Evolutionary conservation across 2,797 vertebrate genomes (phyloP).

Genomic region (Remorina albescens): DNA sequence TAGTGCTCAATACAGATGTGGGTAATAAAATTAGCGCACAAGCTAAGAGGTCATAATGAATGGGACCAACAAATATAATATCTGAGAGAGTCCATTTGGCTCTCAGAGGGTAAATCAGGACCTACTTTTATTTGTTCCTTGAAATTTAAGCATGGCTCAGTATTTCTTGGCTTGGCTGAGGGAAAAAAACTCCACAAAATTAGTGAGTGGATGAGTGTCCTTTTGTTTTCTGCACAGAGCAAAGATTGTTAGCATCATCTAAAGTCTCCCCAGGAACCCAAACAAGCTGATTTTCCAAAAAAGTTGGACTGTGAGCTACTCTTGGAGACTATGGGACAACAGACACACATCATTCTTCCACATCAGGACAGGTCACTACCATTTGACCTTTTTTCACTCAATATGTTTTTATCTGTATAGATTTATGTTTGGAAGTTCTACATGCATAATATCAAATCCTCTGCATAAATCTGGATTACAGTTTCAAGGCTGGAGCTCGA

Average conservation of each 20-base stretch:
- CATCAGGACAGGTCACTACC: background rate
- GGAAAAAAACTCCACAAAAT: background rate
- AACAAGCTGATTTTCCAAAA: background rate
- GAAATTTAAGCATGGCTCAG: background rate
- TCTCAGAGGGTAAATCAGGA: background rate
- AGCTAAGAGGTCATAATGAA: constrained; percentile 13
- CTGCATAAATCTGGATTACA: background rate
- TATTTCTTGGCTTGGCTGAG: background rate
- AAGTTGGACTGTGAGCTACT: background rate
- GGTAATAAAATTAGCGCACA: constrained; percentile 23
- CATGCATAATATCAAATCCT: background rate
- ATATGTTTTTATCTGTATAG: background rate
- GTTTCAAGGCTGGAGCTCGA: background rate
- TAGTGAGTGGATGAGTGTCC: background rate
- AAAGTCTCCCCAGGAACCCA: background rate
- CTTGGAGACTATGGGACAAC: background rate
- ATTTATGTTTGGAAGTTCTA: background rate
- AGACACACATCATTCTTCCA: background rate
- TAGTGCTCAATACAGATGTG: constrained; percentile 13
- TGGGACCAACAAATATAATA: background rate
- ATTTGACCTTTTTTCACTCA: background rate
- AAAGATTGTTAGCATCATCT: constrained; percentile 4
- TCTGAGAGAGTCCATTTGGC: background rate
- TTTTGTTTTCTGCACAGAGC: constrained; percentile 7
- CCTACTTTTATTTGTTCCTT: background rate